Evolutionary conservation across 2,113 vertebrate genomes (phyloP), one percentile per base, ranked within the genome.

Genomic region (Bolborhynchus lineola): DNA sequence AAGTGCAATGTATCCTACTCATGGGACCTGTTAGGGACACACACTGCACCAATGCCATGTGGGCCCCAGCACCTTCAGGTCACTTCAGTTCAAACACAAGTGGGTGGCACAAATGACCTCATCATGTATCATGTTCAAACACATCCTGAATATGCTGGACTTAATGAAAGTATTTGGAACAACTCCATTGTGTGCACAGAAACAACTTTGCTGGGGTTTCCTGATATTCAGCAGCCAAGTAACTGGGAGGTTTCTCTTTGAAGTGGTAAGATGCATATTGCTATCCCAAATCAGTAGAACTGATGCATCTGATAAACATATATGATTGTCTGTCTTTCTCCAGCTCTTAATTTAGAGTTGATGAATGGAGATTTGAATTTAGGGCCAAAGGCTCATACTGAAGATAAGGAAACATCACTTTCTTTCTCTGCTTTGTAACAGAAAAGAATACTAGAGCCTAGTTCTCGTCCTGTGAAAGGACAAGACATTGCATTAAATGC

Each of bases 1-100:
- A 69, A 82, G 59, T 7, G 14, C 75, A 35, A 6, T 2, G 49
- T 23, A 18, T 16, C 47, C 44, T 35, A 71, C 1, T 0, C 37
- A 3, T 49, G 0, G 0, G 18, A 15, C 44, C 55, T n/a, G 37
- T 5, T 8, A 26, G 24, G 28, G 35, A 31, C n/a, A 33, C 39
- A 55, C 35, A 4, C 52, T 39, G 19, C n/a, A 46, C 19, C 64
- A 59, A 28, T 3, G 2, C 69, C 18, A 7, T 4, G 5, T 11
- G 42, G 52, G 33, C 23, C 53, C 33, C 39, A 5, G 57, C 0
- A 5, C 63, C 67, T 75, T 64, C 49, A 39, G 59, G 39, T 42
- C 67, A 29, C 57, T 72, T 49, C 28, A 33, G 29, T 74, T 16
- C 50, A 44, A 65, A 63, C 37, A 42, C 14, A 69, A 57, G 47